phyloP scores from a whole-genome alignment of 2,113 vertebrate species.

The Dicerorhinus sumatrensis region DNA sequence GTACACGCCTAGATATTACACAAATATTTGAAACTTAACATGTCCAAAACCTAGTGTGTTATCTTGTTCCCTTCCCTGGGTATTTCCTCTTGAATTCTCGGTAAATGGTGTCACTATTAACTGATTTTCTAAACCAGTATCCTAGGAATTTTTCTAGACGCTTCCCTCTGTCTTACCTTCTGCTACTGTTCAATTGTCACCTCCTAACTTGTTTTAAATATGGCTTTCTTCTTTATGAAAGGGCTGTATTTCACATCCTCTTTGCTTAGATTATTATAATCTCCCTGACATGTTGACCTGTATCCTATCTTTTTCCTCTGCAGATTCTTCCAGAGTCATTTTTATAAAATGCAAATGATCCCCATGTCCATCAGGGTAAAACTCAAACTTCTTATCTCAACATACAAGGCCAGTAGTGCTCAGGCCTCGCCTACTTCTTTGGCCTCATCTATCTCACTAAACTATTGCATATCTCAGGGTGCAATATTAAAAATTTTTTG shows the following conservation, averaged over 20 bases:
- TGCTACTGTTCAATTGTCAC: neutral
- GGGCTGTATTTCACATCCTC: neutral
- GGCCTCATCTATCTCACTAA: neutral
- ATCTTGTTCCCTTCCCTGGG: neutral
- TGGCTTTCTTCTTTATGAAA: neutral
- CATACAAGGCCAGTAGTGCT: neutral
- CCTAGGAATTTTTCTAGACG: neutral
- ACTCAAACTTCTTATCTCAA: neutral
- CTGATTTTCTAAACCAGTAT: neutral
- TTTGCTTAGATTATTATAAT: neutral
- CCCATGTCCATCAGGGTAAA: neutral
- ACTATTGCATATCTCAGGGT: neutral
- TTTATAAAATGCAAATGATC: neutral
- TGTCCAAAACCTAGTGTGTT: neutral
- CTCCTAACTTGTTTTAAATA: neutral
- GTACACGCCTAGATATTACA: neutral
- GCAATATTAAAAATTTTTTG: neutral
- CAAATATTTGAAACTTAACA: conserved; percentile 17
- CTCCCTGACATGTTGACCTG: neutral
- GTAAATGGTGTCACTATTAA: neutral
- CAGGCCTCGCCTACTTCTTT: neutral
- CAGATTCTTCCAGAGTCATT: neutral
- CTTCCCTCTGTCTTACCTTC: neutral
- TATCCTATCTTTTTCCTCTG: neutral
- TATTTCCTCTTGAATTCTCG: neutral